A percentile compares a stretch with the other conserved stretches of the same genome.
Evolutionary conservation across 2,113 vertebrate species (phyloP).

Genomic region (Vireo altiloquus): DNA sequence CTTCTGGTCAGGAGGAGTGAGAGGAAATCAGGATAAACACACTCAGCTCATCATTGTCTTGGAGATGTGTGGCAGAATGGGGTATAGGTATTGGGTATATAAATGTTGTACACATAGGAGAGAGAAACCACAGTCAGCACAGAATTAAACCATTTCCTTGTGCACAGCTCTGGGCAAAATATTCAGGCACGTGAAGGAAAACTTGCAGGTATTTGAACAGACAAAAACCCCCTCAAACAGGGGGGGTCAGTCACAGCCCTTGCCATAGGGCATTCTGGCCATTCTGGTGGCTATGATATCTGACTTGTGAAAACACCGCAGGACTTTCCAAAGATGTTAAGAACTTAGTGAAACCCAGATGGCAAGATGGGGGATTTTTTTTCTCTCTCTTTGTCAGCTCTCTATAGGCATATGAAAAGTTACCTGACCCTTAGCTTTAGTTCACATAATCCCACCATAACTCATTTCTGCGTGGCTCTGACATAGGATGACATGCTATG

Average conservation of each 20-base stretch:
- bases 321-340: not conserved
- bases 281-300: not conserved
- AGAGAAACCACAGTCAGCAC: accelerated
- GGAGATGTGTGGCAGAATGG: not conserved
- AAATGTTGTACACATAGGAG: not conserved
- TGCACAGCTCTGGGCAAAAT: not conserved
- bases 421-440: not conserved
- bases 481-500: not conserved
- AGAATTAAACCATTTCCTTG: not conserved
- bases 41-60: not conserved
- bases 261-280: not conserved
- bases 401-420: not conserved
- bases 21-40: not conserved
- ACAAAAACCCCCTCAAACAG: not conserved
- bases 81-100: not conserved
- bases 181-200: not conserved
- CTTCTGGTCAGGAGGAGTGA: not conserved
- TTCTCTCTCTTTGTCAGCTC: not conserved
- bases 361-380: not conserved
- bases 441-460: not conserved
- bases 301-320: not conserved
- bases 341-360: not conserved
- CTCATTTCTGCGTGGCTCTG: not conserved
- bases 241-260: not conserved
- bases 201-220: not conserved